Evolutionary conservation across 2,797 vertebrate species (phyloP).

Genomic region (Melanogrammus aeglefinus): DNA sequence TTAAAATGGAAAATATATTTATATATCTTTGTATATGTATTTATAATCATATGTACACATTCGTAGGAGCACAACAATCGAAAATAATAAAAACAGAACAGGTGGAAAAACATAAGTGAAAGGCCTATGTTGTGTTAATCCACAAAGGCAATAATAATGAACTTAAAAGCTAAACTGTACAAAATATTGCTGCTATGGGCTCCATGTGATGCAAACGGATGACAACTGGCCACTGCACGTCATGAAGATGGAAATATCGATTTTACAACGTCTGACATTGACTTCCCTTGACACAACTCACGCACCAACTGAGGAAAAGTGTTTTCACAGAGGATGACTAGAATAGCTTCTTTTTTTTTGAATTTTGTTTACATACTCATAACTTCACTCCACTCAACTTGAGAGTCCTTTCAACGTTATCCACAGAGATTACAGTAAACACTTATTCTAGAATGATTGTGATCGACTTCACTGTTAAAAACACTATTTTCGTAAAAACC

Average conservation of each 20-base stretch:
- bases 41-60: constrained; percentile 81
- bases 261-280: constrained; percentile 49
- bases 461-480: constrained; percentile 52
- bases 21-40: constrained; percentile 81
- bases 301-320: constrained; percentile 40
- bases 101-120: constrained; percentile 57
- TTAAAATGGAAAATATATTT: constrained; percentile 83
- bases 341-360: constrained; percentile 17
- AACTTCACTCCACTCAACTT: constrained; percentile 23
- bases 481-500: constrained; percentile 37
- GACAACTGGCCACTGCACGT: constrained; percentile 71
- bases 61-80: constrained; percentile 66
- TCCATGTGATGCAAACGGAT: constrained; percentile 63
- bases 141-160: constrained; percentile 75
- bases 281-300: constrained; percentile 46
- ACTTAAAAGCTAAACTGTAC: constrained; percentile 66
- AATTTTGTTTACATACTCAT: constrained; percentile 5
- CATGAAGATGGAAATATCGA: constrained; percentile 53
- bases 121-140: constrained; percentile 51
- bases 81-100: constrained; percentile 62
- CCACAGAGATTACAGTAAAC: constrained; percentile 56
- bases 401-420: constrained; percentile 43
- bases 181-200: constrained; percentile 75
- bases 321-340: constrained; percentile 19
- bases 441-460: constrained; percentile 56